Conservation (phyloP, 1,140 invertebrate species). For the Micrasema longulum region DNA sequence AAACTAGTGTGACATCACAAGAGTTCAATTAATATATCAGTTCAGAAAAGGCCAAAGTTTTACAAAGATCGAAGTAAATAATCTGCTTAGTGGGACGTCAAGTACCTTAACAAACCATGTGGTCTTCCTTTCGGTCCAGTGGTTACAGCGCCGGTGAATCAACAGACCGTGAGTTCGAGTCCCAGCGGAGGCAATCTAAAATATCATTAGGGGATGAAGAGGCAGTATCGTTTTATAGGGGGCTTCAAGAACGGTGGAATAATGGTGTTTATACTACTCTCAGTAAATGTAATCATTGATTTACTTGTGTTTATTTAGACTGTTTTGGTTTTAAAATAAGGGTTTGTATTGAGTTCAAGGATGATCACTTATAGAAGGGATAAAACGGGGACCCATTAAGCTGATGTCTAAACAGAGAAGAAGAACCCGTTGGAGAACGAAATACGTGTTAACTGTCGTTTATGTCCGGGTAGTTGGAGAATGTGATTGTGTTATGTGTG, state of each 20-base stretch:
- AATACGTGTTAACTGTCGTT: neutral
- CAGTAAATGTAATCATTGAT: conserved; percentile 14
- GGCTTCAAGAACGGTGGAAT: conserved; percentile 6
- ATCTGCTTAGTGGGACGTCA: too few species aligned
- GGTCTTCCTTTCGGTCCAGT: conserved; percentile 46
- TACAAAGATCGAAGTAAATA: too few species aligned
- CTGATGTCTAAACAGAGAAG: neutral
- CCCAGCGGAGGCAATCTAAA: conserved; percentile 50
- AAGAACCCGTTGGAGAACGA: neutral
- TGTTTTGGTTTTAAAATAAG: conserved; percentile 15
- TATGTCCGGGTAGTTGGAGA: neutral
- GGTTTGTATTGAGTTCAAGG: neutral
- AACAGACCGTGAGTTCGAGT: conserved; percentile 42
- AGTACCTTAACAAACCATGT: too few species aligned
- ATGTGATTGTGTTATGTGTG: too few species aligned
- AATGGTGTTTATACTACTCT: conserved; percentile 4
- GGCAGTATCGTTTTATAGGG: neutral
- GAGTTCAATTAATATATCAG: too few species aligned
- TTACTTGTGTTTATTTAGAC: conserved; percentile 1
- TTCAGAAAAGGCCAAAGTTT: too few species aligned
- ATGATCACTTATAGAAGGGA: neutral
- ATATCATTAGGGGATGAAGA: conserved; percentile 47
- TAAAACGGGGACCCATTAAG: neutral
- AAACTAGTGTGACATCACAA: too few species aligned
- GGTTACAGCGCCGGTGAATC: conserved; percentile 36